phyloP scores from a whole-genome alignment of 2,888 invertebrate species.

The Rapana venosa region DNA sequence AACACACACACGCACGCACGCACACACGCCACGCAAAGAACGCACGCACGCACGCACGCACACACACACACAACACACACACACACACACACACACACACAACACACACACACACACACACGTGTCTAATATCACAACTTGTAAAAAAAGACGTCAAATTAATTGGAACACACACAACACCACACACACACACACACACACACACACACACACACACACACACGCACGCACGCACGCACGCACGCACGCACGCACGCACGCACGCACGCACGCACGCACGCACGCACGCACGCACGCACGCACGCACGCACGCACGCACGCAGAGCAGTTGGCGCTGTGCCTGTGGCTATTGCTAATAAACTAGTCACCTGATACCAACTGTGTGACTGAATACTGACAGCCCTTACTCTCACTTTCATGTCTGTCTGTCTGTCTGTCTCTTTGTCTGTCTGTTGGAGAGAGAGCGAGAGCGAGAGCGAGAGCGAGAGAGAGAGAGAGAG shows the following conservation, averaged over 20 bases:
- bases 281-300: no score
- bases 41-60: not conserved
- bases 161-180: not conserved
- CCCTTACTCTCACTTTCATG: not conserved
- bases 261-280: not conserved
- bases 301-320: no score
- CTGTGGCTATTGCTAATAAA: no score
- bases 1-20: not conserved
- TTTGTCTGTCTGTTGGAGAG: not conserved
- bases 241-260: not conserved
- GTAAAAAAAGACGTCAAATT: no score
- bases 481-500: not conserved
- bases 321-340: no score
- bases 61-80: not conserved
- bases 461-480: no score
- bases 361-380: no score
- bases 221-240: not conserved
- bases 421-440: not conserved
- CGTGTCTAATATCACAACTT: no score
- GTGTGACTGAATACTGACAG: no score
- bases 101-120: not conserved
- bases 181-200: slow-evolving; percentile 13
- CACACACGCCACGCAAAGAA: not conserved
- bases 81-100: not conserved
- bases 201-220: slow-evolving; percentile 3